Evolutionary conservation across 1,140 invertebrate genomes (phyloP).

Genomic region (Megathymus violae): DNA sequence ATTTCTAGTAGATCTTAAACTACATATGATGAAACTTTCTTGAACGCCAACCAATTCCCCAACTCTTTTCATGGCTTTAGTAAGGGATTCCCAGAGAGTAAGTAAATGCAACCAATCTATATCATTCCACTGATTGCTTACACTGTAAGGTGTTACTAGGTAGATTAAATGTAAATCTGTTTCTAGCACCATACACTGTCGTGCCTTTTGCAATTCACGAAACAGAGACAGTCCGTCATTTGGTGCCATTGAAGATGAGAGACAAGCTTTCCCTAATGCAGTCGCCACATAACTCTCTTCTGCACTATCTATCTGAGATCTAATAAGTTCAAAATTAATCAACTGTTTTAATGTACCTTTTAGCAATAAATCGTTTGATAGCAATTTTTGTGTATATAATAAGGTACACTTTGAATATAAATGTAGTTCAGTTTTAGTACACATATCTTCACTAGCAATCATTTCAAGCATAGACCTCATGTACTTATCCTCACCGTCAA

Average conservation of each 20-base stretch:
- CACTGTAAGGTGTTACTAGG: slow-evolving; percentile 94
- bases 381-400: slow-evolving; percentile 61
- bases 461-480: slow-evolving; percentile 90
- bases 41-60: slow-evolving; percentile 95
- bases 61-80: slow-evolving; percentile 92
- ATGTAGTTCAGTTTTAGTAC: slow-evolving; percentile 88
- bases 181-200: slow-evolving; percentile 95
- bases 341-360: slow-evolving; percentile 76
- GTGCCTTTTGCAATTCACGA: slow-evolving; percentile 94
- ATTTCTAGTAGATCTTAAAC: slow-evolving; percentile 88
- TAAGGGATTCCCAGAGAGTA: slow-evolving; percentile 92
- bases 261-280: slow-evolving; percentile 94
- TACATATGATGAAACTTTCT: slow-evolving; percentile 93
- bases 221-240: slow-evolving; percentile 95
- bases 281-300: slow-evolving; percentile 89
- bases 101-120: slow-evolving; percentile 96
- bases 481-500: slow-evolving; percentile 88
- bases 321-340: slow-evolving; percentile 85
- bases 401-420: slow-evolving; percentile 93
- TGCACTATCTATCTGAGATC: slow-evolving; percentile 80
- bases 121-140: slow-evolving; percentile 89
- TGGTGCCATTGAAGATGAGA: slow-evolving; percentile 96
- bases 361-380: slow-evolving; percentile 61
- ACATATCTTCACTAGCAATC: slow-evolving; percentile 94
- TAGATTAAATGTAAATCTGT: slow-evolving; percentile 98